Base-by-base conservation (phyloP, 1,140 invertebrate species). In the Lordiphosa clarofinis region DNA sequence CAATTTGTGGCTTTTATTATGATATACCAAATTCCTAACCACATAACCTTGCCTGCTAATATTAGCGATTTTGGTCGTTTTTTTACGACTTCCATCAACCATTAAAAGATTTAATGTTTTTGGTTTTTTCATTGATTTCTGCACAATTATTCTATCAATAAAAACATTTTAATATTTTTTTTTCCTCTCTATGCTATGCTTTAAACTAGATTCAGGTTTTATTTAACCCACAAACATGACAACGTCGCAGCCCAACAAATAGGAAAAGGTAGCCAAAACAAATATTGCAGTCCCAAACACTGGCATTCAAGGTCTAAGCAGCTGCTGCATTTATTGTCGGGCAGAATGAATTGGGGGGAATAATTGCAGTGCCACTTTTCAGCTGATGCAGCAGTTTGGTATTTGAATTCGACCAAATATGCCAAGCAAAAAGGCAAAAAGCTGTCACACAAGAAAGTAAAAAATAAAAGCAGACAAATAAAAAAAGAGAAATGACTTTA, bases 281-380 rank as follows among this genome's bases (percentile, higher is more conserved):
- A 62, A 63, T 39, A 63, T 62, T 53, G 57, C 60, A 63, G 60
- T 33, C 33, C 28, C 38, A 39, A 39, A 21, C 9, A 13, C 33
- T 44, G 38, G 56, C 52, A 28, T 28, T 28, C 60, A 60, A 60
- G 49, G 60, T 63, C 47, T 33, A 12, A 11, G 57, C 57, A 60
- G 50, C 50, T 61, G 60, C 49, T 63, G 3, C 60, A 15, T 37
- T 61, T 61, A 38, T 48, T 62, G 57, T 53, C 57, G 53, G 38
- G 44, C 47, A 47, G 24, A 53, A 62, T 10, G 39, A 5, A 10
- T 42, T 8, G 39, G 4, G 12, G 39, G 33, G 57, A 4, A 5
- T 24, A 28, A 7, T 4, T 28, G 24, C 6, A 28, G 6, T 28
- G 24, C 6, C 24, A 28, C 24, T 40, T 63, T 63, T 46, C 47